Evolutionary conservation across 2,113 vertebrate species (phyloP).

Genomic region (Limnothrissa miodon): DNA sequence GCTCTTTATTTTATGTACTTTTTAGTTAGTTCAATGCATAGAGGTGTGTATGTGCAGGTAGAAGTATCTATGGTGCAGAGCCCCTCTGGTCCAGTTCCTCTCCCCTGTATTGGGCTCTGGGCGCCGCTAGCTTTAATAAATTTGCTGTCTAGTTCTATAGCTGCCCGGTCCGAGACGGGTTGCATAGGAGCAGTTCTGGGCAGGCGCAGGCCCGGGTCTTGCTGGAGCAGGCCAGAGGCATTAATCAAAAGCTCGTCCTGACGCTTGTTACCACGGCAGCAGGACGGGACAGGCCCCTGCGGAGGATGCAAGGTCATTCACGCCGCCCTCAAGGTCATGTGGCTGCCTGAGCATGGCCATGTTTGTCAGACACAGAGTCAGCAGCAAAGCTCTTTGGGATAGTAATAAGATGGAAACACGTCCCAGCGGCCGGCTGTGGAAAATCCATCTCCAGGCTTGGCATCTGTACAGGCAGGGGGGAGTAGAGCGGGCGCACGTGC

Average conservation of each 20-base stretch:
- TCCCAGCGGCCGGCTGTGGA: neutral
- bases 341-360: neutral
- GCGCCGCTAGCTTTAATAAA: neutral
- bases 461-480: neutral
- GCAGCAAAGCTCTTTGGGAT: neutral
- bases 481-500: neutral
- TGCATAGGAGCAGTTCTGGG: neutral
- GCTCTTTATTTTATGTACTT: no score
- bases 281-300: neutral
- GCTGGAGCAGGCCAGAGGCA: neutral
- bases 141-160: neutral
- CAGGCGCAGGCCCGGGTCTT: neutral
- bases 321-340: neutral
- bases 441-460: constrained; percentile 5
- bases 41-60: neutral
- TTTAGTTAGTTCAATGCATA: neutral
- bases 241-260: constrained; percentile 10
- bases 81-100: neutral
- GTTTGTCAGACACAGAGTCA: neutral
- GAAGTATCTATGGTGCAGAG: neutral
- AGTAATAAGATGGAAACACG: neutral
- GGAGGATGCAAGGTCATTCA: neutral
- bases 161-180: neutral
- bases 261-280: neutral
- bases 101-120: neutral